phyloP scores from a whole-genome alignment of 2,113 vertebrate genomes.

The Oreochromis tanganicae region DNA sequence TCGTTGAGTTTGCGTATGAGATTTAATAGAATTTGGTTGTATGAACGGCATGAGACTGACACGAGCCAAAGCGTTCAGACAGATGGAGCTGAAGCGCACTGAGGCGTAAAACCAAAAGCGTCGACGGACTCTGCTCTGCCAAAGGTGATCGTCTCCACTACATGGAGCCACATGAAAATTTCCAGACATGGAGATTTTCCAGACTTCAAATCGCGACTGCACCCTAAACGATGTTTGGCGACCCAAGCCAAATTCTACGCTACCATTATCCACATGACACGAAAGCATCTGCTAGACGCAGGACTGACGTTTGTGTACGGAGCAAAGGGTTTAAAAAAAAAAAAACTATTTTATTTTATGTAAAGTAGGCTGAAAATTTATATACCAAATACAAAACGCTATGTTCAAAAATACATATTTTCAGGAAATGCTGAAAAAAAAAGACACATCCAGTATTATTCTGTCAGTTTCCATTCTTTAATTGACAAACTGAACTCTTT shows the following conservation, averaged over 20 bases:
- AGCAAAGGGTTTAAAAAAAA: not conserved
- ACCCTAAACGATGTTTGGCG: conserved; percentile 10
- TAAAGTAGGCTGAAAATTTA: not conserved
- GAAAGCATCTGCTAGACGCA: not conserved
- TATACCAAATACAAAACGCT: not conserved
- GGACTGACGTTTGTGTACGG: not conserved
- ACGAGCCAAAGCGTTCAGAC: conserved; percentile 48
- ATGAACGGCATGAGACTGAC: conserved; percentile 60
- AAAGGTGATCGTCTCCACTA: not conserved
- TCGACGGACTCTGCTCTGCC: not conserved
- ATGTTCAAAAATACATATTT: not conserved
- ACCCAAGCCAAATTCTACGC: conserved; percentile 53
- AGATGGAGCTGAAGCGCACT: conserved; percentile 39
- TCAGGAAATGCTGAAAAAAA: not conserved
- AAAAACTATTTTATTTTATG: not conserved
- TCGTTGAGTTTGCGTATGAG: not conserved
- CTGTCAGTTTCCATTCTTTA: not conserved
- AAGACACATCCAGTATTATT: not conserved
- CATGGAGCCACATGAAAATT: not conserved
- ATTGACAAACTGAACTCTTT: not conserved
- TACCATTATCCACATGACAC: not conserved
- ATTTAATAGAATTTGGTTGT: not conserved
- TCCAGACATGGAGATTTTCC: not conserved
- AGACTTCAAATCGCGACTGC: not conserved
- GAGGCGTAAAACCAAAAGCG: conserved; percentile 36